These are phyloP conservation scores for Cranoglanis bouderius DNA, from an alignment of 2,113 vertebrate species.

Conservation along the genomic window DNA sequence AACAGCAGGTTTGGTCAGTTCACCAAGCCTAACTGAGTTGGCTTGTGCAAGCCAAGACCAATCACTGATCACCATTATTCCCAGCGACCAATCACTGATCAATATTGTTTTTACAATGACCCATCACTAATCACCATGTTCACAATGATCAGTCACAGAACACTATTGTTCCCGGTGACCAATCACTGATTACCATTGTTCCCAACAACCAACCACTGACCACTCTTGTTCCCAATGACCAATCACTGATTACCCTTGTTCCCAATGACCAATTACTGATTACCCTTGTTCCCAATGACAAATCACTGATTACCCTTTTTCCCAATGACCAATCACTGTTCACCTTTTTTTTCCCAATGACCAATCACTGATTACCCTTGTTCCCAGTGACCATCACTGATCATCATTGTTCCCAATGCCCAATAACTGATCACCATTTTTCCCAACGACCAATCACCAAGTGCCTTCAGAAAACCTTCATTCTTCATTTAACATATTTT, in stretches of 20 bases:
- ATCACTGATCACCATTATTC: not conserved
- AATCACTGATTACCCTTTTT: not conserved
- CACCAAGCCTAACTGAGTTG: not conserved
- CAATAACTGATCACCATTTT: not conserved
- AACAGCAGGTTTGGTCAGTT: not conserved
- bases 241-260: not conserved
- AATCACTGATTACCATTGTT: not conserved
- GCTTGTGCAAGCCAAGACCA: not conserved
- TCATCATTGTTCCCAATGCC: not conserved
- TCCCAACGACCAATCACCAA: not conserved
- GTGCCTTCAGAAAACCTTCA: not conserved
- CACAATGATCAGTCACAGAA: not conserved
- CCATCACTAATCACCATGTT: not conserved
- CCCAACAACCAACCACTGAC: not conserved
- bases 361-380: not conserved
- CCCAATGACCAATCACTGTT: not conserved
- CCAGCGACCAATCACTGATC: not conserved
- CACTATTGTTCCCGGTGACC: not conserved
- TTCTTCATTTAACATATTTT: not conserved
- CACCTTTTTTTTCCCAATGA: not conserved
- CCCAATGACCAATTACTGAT: not conserved
- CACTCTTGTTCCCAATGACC: not conserved
- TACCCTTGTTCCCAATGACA: not conserved
- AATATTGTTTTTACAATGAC: not conserved
- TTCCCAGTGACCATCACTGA: not conserved